These are phyloP conservation scores for Callimorpha dominula DNA, from an alignment of 2,888 invertebrate species.

Conservation along the genomic window DNA sequence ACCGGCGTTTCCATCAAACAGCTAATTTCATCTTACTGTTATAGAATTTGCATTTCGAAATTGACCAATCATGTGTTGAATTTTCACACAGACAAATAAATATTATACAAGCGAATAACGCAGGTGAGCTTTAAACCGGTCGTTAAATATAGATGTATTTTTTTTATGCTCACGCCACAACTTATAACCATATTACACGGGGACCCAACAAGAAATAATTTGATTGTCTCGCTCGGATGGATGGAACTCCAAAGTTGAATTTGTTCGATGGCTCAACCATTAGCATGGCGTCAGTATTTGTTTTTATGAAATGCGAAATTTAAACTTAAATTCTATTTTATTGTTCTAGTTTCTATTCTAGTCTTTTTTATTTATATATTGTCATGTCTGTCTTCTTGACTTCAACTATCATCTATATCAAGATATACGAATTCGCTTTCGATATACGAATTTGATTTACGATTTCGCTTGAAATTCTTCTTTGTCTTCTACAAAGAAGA, in stretches of 20 bases:
- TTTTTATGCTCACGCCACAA: constrained; percentile 24
- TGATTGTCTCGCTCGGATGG: constrained; percentile 46
- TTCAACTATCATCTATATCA: too few species aligned
- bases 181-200: constrained; percentile 36
- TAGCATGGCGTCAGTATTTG: not conserved
- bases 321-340: not conserved
- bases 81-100: not conserved
- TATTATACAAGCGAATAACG: constrained; percentile 3
- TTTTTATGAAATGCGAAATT: not conserved
- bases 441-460: too few species aligned
- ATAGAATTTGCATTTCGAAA: too few species aligned
- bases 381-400: too few species aligned
- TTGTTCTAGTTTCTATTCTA: too few species aligned
- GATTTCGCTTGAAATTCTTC: too few species aligned
- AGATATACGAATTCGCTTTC: too few species aligned
- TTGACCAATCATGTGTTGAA: too few species aligned
- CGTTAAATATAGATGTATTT: constrained; percentile 22
- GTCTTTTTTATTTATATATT: too few species aligned
- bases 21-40: too few species aligned
- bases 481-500: too few species aligned
- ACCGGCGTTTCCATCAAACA: too few species aligned
- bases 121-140: constrained; percentile 27
- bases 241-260: constrained; percentile 30
- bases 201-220: constrained; percentile 48
- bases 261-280: constrained; percentile 13